These are phyloP conservation scores for Sebastes matsubarae DNA, from an alignment of 2,797 vertebrate species.

Conservation along the genomic window DNA sequence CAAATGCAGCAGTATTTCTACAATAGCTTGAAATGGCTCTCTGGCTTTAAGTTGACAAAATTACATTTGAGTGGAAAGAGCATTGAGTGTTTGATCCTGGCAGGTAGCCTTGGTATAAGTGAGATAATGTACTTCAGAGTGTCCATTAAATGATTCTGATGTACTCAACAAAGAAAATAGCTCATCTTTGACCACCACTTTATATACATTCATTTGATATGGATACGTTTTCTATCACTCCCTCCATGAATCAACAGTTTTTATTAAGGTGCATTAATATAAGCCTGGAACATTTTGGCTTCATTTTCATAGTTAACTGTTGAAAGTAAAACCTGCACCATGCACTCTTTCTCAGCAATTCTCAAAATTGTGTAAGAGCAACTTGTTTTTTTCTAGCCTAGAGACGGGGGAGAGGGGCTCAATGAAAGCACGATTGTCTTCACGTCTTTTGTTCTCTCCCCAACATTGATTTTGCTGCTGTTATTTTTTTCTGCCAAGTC, in stretches of 20 bases:
- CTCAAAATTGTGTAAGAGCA: not conserved
- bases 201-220: not conserved
- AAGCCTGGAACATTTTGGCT: not conserved
- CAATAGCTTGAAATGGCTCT: not conserved
- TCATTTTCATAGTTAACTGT: not conserved
- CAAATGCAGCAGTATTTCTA: constrained; percentile 1
- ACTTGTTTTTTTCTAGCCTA: not conserved
- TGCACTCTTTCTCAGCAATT: not conserved
- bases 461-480: constrained; percentile 47
- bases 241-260: not conserved
- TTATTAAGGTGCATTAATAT: not conserved
- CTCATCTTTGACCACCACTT: not conserved
- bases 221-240: not conserved
- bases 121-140: constrained; percentile 17
- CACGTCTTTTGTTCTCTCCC: constrained; percentile 53
- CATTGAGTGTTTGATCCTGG: constrained; percentile 7
- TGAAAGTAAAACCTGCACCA: not conserved
- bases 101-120: not conserved
- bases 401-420: constrained; percentile 13
- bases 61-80: constrained; percentile 7
- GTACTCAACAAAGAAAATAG: constrained; percentile 2
- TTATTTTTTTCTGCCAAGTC: constrained; percentile 55
- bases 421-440: constrained; percentile 37
- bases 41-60: constrained; percentile 9
- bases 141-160: constrained; percentile 18